A percentile compares a stretch with the other conserved stretches of the same genome.
phyloP scores from a whole-genome alignment of 2,888 invertebrate genomes.

The Lycophotia porphyrea region DNA sequence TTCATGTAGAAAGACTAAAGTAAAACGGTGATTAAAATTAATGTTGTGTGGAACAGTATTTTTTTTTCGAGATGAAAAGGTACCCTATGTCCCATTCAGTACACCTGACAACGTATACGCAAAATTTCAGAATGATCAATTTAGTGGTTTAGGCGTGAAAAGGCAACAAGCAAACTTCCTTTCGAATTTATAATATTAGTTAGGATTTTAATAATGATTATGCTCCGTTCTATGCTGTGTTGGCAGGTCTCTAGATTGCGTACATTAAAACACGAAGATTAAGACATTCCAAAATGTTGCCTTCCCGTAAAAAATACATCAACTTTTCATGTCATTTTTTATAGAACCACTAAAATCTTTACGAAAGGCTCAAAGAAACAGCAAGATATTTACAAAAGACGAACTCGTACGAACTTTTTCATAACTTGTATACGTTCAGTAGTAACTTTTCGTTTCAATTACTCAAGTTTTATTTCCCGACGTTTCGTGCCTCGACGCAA shows the following conservation, averaged over 20 bases:
- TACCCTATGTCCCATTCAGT: no score
- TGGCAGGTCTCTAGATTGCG: no score
- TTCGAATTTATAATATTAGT: no score
- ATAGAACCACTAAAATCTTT: not conserved
- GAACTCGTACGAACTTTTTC: not conserved
- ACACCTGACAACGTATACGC: no score
- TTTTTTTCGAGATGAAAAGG: no score
- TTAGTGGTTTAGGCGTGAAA: no score
- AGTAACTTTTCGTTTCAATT: constrained; percentile 25
- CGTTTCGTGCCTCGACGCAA: constrained; percentile 35
- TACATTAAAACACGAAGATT: no score
- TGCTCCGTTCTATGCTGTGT: no score
- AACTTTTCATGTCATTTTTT: not conserved
- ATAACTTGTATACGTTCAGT: not conserved
- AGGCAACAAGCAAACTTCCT: no score
- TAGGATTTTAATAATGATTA: no score
- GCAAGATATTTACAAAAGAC: not conserved
- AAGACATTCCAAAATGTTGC: not conserved
- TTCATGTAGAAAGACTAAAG: not conserved
- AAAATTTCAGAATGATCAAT: no score
- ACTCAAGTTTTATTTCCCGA: constrained; percentile 24
- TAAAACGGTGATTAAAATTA: not conserved
- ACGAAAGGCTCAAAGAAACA: not conserved
- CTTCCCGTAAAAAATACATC: not conserved
- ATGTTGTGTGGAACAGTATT: no score